phyloP scores from a whole-genome alignment of 2,113 vertebrate genomes.

The Lophotis ruficrista region DNA sequence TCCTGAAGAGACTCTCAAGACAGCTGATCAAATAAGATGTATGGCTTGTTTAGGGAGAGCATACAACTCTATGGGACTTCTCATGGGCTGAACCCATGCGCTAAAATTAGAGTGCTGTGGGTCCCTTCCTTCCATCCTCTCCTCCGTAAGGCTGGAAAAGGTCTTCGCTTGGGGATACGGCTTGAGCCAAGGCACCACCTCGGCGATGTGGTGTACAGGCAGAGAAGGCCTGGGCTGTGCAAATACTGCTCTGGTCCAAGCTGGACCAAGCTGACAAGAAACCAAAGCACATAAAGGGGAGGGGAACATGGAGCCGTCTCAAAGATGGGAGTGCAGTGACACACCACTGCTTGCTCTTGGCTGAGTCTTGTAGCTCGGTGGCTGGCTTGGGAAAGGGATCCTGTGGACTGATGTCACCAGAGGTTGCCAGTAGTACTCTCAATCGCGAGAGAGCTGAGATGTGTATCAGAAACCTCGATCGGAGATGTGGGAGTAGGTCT shows the following conservation, averaged over 20 bases:
- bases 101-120: neutral
- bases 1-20: neutral
- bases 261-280: neutral
- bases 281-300: neutral
- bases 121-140: neutral
- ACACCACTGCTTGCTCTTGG: fast-evolving
- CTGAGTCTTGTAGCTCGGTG: neutral
- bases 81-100: neutral
- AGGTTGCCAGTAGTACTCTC: neutral
- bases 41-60: neutral
- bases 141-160: neutral
- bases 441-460: neutral
- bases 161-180: neutral
- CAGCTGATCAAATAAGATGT: constrained; percentile 27
- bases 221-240: neutral
- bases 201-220: neutral
- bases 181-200: neutral
- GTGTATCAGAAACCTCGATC: neutral
- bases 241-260: neutral
- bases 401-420: neutral
- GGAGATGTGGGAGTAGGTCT: neutral
- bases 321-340: fast-evolving
- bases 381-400: neutral
- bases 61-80: neutral
- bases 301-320: fast-evolving